Evolutionary conservation across 2,888 invertebrate genomes (phyloP).

Genomic region (Strigamia crassipes): DNA sequence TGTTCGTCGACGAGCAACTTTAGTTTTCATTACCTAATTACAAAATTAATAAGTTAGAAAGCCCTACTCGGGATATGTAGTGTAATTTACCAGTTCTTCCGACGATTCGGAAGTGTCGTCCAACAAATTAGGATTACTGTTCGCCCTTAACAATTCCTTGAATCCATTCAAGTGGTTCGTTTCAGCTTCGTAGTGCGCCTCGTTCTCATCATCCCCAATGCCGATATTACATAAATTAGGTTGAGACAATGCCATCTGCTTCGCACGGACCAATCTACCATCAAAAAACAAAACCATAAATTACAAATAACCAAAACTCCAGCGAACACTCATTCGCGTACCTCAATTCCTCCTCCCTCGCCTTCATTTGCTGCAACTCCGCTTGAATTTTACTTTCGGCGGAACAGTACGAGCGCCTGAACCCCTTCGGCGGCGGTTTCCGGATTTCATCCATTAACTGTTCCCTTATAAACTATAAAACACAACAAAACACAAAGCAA

Average conservation of each 20-base stretch:
- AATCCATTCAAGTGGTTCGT: conserved; percentile 14
- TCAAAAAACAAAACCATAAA: conserved; percentile 11
- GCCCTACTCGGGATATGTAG: too few relatives aligned
- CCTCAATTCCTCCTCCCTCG: conserved; percentile 78
- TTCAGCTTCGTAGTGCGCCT: conserved; percentile 48
- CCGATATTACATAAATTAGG: conserved; percentile 66
- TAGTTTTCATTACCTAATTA: background rate
- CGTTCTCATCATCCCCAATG: conserved; percentile 61
- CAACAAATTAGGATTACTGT: conserved; percentile 57
- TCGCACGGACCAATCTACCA: conserved; percentile 66
- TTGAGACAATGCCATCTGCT: conserved; percentile 66
- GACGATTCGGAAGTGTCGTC: conserved; percentile 51
- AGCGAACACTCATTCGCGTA: conserved; percentile 54
- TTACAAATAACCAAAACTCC: background rate
- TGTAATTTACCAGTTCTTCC: conserved; percentile 18
- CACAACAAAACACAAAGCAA: too few relatives aligned
- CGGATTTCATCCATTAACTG: conserved; percentile 44
- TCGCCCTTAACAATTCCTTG: conserved; percentile 52
- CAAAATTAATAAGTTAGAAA: background rate
- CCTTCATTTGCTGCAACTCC: conserved; percentile 82
- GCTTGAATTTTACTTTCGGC: conserved; percentile 87
- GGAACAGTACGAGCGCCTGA: conserved; percentile 71
- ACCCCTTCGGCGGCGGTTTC: conserved; percentile 64
- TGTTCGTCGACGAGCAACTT: background rate
- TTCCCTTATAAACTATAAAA: conserved; percentile 13